phyloP scores from a whole-genome alignment of 2,888 invertebrate genomes.

The Phyllotreta striolata region DNA sequence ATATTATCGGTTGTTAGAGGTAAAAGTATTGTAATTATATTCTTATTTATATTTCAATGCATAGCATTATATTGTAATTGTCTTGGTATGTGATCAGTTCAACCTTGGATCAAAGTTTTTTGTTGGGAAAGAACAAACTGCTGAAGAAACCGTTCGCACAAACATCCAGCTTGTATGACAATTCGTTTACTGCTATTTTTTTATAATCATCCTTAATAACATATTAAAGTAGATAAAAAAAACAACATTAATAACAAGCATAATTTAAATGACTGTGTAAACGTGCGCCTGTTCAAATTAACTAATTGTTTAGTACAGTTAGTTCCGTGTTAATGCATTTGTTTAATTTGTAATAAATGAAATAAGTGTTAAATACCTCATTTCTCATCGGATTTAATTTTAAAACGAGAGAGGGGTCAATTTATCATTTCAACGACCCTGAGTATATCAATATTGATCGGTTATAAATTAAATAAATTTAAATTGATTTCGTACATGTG shows the following conservation, averaged over 20 bases:
- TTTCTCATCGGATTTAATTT: no score
- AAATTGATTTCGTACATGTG: conserved; percentile 13
- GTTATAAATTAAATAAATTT: neutral
- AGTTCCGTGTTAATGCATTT: no score
- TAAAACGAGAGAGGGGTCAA: no score
- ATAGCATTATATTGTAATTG: conserved; percentile 23
- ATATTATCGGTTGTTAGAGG: conserved; percentile 15
- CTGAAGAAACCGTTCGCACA: conserved; percentile 7
- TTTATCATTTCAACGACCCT: no score
- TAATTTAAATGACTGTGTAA: no score
- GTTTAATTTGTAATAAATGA: no score
- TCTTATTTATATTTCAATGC: conserved; percentile 20
- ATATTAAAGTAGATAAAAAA: no score
- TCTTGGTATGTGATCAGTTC: conserved; percentile 25
- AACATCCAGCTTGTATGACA: neutral
- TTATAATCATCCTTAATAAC: neutral
- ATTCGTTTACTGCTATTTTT: neutral
- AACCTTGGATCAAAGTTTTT: conserved; percentile 25
- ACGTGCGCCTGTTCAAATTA: no score
- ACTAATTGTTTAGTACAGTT: no score
- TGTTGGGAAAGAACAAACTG: conserved; percentile 23
- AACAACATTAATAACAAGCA: no score
- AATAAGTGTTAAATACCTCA: no score
- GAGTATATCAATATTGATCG: no score
- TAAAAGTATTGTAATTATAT: conserved; percentile 23